A percentile compares a stretch with the other conserved stretches of the same genome.
Evolutionary conservation across 2,113 vertebrate species (phyloP).

Genomic region (Sminthopsis crassicaudata): DNA sequence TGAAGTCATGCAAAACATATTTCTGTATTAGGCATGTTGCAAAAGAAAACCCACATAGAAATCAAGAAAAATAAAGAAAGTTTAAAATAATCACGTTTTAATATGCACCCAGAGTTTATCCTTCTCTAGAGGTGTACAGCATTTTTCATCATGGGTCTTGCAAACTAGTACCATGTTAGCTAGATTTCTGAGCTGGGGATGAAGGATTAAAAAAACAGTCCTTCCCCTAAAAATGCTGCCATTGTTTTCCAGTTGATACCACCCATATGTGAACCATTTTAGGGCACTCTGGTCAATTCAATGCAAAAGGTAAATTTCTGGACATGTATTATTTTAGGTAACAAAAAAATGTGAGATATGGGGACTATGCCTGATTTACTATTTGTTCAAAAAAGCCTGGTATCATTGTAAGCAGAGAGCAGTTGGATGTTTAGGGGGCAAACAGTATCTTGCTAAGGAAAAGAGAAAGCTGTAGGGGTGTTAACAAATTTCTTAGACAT

Average conservation of each 20-base stretch:
- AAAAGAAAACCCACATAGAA: neutral
- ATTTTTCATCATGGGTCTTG: neutral
- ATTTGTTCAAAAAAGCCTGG: neutral
- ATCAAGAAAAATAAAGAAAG: neutral
- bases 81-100: neutral
- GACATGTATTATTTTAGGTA: neutral
- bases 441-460: neutral
- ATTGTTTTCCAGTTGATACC: neutral
- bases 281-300: conserved; percentile 17
- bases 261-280: neutral
- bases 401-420: neutral
- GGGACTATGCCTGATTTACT: conserved; percentile 8
- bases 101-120: neutral
- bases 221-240: neutral
- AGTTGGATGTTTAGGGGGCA: neutral
- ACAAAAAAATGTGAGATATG: neutral
- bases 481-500: conserved; percentile 37
- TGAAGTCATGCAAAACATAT: neutral
- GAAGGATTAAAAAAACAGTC: neutral
- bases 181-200: neutral
- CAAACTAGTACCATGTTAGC: neutral
- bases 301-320: conserved; percentile 15
- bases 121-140: neutral
- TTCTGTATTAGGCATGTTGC: neutral
- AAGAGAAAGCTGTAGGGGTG: neutral